Base-by-base conservation (phyloP, 2,113 vertebrate genomes). In the Numenius arquata region DNA sequence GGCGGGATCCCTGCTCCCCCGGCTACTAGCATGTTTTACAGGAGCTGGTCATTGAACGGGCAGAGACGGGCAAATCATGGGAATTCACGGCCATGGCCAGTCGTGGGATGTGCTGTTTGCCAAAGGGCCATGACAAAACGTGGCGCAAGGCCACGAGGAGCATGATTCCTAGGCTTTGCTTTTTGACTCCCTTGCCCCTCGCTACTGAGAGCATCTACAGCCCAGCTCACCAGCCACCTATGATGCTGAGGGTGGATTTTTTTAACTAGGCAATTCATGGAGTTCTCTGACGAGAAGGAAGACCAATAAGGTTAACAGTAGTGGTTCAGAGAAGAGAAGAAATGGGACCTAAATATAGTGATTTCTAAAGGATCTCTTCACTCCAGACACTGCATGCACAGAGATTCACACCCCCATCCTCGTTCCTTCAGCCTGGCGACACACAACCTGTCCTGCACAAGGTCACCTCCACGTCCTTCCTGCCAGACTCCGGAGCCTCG, bases 141-240 rank as follows among this genome's bases (percentile, higher is more conserved):
- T 1, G 1, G 59, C 15, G 5, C 48, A 41, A 70, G 6, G 32
- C 43, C 9, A 14, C 0, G 9, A 79, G 36, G 15, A 70, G 12
- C 18, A 85, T 48, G 17, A 70, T 36, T 61, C 22, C 10, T 15
- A 32, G 45, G 45, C n/a, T 86, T 68, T 82, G 36, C 8, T 68
- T 84, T 88, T 23, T 45, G 30, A 63, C 27, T 59, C 32, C 25
- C 17, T 86, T 83, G 18, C 25, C 45, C 29, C 55, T 25, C 5
- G 2, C 62, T 63, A 3, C 26, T 12, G 53, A 62, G 20, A 80
- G 10, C 26, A 74, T 5, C 38, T 70, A 48, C 27, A 71, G 34
- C 58, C 45, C 43, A 34, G 34, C 23, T 40, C 73, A 27, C 34
- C 34, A 38, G n/a, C 0, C 0, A 53, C 20, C 19, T n/a, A 1